Evolutionary conservation across 2,113 vertebrate species (phyloP).

Genomic region (Campylomormyrus tamandua): DNA sequence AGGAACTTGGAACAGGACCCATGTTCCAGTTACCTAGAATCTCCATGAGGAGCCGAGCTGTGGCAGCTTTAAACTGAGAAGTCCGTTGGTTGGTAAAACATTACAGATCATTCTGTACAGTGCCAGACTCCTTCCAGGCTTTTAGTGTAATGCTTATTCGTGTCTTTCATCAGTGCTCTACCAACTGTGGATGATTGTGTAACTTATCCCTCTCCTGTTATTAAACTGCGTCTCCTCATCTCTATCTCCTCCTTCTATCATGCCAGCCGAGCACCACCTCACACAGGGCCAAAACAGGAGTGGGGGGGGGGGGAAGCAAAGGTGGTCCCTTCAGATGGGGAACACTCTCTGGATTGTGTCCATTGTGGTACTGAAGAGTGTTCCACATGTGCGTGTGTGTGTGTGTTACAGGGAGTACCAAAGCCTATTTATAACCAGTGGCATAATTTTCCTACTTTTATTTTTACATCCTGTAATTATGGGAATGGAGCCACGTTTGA

Average conservation of each 20-base stretch:
- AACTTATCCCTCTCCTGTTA: not conserved
- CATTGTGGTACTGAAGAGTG: not conserved
- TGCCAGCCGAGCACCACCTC: not conserved
- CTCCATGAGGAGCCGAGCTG: not conserved
- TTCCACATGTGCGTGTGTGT: not conserved
- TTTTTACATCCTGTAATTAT: constrained; percentile 11
- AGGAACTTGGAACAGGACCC: not conserved
- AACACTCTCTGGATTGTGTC: not conserved
- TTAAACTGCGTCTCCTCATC: constrained; percentile 17
- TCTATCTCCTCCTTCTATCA: not conserved
- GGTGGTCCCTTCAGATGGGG: not conserved
- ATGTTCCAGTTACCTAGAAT: not conserved
- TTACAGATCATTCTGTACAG: not conserved
- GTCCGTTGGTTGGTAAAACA: not conserved
- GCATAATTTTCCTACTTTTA: constrained; percentile 5
- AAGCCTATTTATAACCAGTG: constrained; percentile 7
- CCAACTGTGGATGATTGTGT: not conserved
- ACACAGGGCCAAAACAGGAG: not conserved
- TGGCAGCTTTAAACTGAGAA: not conserved
- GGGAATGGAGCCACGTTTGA: not conserved
- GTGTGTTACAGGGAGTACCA: not conserved
- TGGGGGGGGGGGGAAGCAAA: not conserved
- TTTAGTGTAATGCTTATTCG: not conserved
- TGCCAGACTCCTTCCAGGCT: not conserved
- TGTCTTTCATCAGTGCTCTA: not conserved